Evolutionary conservation across 35 echinoderm and acorn worm genomes (phyloP), one percentile per base, ranked within the genome.

Genomic region (Apostichopus japonicus): DNA sequence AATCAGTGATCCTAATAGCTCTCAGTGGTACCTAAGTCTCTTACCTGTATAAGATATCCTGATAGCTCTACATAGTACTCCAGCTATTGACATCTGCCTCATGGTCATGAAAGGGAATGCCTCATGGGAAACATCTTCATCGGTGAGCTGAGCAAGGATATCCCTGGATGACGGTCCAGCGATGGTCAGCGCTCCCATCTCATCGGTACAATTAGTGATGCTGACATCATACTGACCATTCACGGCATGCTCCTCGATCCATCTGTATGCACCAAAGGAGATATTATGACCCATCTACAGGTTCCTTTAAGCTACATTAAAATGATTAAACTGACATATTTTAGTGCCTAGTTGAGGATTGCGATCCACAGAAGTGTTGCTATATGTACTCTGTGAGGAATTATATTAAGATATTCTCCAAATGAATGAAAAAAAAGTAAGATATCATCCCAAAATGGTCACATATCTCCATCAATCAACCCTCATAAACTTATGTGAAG

Each of bases 31-130:
- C 11, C 7, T 15, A 55, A 44, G 23, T 9, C 5, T 59, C 91
- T 52, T 91, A 98, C 96, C 96, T 86, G 96, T 94, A 54, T 98
- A 98, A 83, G 96, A 95, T 61, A 98, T 95, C 58, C 96, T 91
- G 6, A 98, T 33, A n/a, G 96, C 96, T 33, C 61, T 92, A 4
- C 87, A 83, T 27, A 84, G 63, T 0, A 98, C 91, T 79, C 94
- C 96, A 71, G 87, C 96, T 22, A 98, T 65, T 9, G 17, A 78
- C 21, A 98, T 95, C 65, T 84, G 13, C 77, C 92, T 94, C 24
- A 79, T 76, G 14, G 51, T 90, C 92, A 98, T 95, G 52, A 95
- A 95, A 51, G 90, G 77, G 86, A 98, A 98, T 0, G 87, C 94
- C 62, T 93, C 93, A 76, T 95, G 73, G 52, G 87, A 93, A 21